Evolutionary conservation across 2,113 vertebrate genomes (phyloP).

Genomic region (Callorhinus ursinus): DNA sequence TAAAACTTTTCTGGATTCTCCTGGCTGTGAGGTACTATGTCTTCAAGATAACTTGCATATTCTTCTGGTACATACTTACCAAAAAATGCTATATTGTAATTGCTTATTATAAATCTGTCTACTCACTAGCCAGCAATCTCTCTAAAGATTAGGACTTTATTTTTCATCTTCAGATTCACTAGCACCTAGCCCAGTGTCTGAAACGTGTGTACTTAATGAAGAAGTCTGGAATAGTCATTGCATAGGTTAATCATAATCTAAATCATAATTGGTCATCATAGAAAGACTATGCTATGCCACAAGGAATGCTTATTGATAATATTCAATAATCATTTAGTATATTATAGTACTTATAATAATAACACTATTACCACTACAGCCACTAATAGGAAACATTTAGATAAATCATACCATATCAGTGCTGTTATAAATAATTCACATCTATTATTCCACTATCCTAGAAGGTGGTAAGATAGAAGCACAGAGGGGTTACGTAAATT

Average conservation of each 20-base stretch:
- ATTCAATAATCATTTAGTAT: background rate
- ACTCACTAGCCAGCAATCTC: background rate
- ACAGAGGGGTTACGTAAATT: background rate
- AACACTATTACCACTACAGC: background rate
- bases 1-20: background rate
- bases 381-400: background rate
- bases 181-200: background rate
- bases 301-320: background rate
- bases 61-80: background rate
- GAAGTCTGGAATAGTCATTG: background rate
- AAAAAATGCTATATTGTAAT: background rate
- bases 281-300: background rate
- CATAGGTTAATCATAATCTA: background rate
- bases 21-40: background rate
- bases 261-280: background rate
- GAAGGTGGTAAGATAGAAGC: background rate
- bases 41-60: background rate
- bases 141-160: background rate
- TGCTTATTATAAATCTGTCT: background rate
- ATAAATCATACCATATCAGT: background rate
- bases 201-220: background rate
- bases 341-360: background rate
- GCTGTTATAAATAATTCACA: background rate
- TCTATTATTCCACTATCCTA: background rate
- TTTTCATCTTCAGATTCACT: background rate